phyloP scores from a whole-genome alignment of 2,113 vertebrate species.

The Sterrhoptilus dennistouni region DNA sequence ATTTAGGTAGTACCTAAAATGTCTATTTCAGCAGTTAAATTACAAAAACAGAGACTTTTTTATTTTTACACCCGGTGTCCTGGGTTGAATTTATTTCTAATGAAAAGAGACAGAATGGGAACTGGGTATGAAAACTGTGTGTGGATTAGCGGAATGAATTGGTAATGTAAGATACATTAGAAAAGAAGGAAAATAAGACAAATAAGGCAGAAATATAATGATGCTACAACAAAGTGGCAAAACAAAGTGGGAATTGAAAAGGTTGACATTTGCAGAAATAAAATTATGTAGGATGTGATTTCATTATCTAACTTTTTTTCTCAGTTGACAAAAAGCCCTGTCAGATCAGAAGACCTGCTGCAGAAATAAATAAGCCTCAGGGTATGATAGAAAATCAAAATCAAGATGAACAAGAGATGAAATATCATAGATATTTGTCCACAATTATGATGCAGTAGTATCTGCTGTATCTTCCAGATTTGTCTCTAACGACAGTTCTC shows the following conservation, averaged over 20 bases:
- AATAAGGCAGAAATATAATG: not conserved
- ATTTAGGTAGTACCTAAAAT: not conserved
- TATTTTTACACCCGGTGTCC: not conserved
- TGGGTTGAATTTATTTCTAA: not conserved
- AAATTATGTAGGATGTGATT: not conserved
- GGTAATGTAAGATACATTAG: not conserved
- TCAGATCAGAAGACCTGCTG: not conserved
- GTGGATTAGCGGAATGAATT: not conserved
- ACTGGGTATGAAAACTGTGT: not conserved
- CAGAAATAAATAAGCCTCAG: not conserved
- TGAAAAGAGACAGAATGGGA: not conserved
- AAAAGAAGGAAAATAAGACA: not conserved
- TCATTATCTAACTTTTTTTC: not conserved
- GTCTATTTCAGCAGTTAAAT: not conserved
- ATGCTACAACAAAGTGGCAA: not conserved
- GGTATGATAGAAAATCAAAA: not conserved
- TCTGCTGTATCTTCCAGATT: not conserved
- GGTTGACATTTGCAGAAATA: not conserved
- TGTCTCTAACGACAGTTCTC: not conserved
- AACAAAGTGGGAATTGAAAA: not conserved
- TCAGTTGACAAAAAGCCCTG: not conserved
- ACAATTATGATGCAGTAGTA: not conserved
- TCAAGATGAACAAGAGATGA: not conserved
- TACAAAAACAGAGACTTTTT: not conserved
- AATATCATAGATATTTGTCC: not conserved